Percentiles rank a stretch among this genome's conserved stretches.
These are phyloP conservation scores for Mythimna ferrago DNA, from an alignment of 2,888 invertebrate genomes.

Conservation along the genomic window DNA sequence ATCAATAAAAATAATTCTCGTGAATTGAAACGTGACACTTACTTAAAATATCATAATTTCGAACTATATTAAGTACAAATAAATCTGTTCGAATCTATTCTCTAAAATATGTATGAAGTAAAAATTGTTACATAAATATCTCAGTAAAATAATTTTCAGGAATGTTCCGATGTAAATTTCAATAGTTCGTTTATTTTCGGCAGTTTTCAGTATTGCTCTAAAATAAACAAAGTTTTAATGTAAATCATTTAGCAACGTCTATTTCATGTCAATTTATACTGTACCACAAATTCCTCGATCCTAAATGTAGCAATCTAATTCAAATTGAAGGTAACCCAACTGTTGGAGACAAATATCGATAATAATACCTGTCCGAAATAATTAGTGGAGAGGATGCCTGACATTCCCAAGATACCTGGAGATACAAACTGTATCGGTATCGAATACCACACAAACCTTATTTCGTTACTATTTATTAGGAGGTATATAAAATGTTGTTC, in stretches of 20 bases:
- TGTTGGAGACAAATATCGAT: slow-evolving; percentile 35
- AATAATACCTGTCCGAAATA: slow-evolving; percentile 39
- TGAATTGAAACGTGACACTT: not conserved
- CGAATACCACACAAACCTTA: slow-evolving; percentile 20
- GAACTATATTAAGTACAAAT: not conserved
- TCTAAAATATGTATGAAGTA: not conserved
- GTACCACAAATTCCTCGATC: slow-evolving; percentile 16
- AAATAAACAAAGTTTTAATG: not conserved
- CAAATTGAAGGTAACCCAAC: slow-evolving; percentile 31
- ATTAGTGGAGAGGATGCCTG: slow-evolving; percentile 32
- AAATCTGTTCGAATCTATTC: not conserved
- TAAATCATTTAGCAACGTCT: not conserved
- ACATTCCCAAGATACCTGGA: slow-evolving; percentile 43
- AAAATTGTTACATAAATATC: slow-evolving; percentile 9
- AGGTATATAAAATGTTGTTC: slow-evolving; percentile 13
- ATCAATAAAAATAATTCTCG: not conserved
- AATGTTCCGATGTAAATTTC: not conserved
- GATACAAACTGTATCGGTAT: slow-evolving; percentile 23
- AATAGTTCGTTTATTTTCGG: slow-evolving; percentile 14
- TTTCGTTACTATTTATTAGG: slow-evolving; percentile 30
- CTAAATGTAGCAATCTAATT: slow-evolving; percentile 22
- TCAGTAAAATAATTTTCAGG: not conserved
- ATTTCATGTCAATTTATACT: slow-evolving; percentile 2
- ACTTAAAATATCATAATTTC: slow-evolving; percentile 1
- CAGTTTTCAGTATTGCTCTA: not conserved